Conservation (phyloP, 2,797 vertebrate species). For the Microhierax caerulescens region DNA sequence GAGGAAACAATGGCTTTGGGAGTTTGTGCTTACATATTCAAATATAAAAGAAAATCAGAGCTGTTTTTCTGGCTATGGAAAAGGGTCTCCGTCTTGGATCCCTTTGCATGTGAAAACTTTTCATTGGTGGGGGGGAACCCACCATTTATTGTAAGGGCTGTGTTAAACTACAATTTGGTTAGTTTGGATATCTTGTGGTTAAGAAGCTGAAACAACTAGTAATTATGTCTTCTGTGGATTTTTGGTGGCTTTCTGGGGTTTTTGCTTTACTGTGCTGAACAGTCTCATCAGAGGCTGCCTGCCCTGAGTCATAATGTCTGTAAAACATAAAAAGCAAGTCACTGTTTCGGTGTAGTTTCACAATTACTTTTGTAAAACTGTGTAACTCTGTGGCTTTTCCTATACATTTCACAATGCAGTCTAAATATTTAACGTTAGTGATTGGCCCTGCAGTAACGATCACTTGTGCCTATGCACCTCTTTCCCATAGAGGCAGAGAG, state of each 20-base stretch:
- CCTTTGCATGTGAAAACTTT: neutral
- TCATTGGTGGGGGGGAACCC: rapidly evolving
- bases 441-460: neutral
- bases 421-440: rapidly evolving
- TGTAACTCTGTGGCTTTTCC: neutral
- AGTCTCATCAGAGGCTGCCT: neutral
- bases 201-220: neutral
- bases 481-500: neutral
- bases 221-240: neutral
- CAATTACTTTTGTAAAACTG: rapidly evolving
- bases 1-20: neutral
- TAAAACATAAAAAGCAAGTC: rapidly evolving
- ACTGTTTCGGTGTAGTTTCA: rapidly evolving
- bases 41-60: neutral
- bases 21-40: neutral
- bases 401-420: rapidly evolving
- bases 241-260: neutral
- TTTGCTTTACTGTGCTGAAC: neutral
- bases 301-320: rapidly evolving
- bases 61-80: neutral
- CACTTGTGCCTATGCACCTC: neutral
- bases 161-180: neutral
- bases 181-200: rapidly evolving
- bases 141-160: neutral
- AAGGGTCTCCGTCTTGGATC: neutral